A percentile compares a stretch with the other conserved stretches of the same genome.
These are phyloP conservation scores for Cyanistes caeruleus DNA, from an alignment of 2,113 vertebrate genomes.

Conservation along the genomic window DNA sequence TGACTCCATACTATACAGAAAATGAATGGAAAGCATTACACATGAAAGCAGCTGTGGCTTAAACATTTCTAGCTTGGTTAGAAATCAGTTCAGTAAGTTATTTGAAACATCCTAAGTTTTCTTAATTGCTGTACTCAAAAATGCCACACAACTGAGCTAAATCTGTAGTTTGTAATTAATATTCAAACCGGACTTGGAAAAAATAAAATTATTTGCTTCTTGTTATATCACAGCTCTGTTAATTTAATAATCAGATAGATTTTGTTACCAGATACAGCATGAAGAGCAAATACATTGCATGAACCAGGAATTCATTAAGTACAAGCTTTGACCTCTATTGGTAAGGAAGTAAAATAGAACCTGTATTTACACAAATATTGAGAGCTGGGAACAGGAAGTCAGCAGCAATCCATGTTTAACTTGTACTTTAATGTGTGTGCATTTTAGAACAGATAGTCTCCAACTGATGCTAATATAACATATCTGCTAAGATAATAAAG, in stretches of 20 bases:
- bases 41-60: background rate
- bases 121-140: background rate
- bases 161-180: background rate
- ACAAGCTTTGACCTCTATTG: constrained; percentile 20
- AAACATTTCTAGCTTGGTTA: background rate
- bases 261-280: background rate
- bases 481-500: background rate
- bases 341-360: constrained; percentile 28
- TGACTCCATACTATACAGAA: background rate
- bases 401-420: constrained; percentile 9
- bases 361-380: constrained; percentile 41
- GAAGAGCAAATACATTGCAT: constrained; percentile 29
- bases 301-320: constrained; percentile 31
- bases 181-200: background rate
- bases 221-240: constrained; percentile 2
- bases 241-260: constrained; percentile 27
- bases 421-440: constrained; percentile 8
- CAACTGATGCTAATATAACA: background rate
- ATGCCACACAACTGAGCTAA: background rate
- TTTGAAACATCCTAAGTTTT: background rate
- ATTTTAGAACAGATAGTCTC: background rate
- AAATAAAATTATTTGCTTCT: background rate
- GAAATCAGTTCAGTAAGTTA: background rate
- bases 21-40: background rate
- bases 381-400: constrained; percentile 25